phyloP scores from a whole-genome alignment of 2,888 invertebrate species.

The Ennomos fuscantarius region DNA sequence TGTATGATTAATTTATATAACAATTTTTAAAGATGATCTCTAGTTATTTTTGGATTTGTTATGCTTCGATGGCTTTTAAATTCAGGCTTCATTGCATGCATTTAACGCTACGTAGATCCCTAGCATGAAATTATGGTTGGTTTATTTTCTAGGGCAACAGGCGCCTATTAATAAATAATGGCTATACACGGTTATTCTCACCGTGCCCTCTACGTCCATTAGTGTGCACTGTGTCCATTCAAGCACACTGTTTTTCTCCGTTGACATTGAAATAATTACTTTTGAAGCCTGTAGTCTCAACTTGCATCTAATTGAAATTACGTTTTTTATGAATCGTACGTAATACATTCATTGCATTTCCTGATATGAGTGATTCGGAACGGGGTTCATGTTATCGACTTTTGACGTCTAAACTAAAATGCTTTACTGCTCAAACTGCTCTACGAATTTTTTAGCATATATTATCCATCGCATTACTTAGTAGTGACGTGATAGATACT shows the following conservation, averaged over 20 bases:
- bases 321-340: constrained; percentile 10
- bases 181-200: constrained; percentile 70
- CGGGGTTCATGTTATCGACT: too few species aligned
- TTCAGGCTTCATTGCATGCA: constrained; percentile 67
- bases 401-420: too few species aligned
- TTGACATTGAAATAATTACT: constrained; percentile 41
- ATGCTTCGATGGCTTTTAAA: constrained; percentile 25
- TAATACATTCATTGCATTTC: constrained; percentile 2
- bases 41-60: constrained; percentile 29
- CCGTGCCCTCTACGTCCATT: constrained; percentile 60
- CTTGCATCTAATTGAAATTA: constrained; percentile 11
- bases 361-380: neutral
- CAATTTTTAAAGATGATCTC: neutral
- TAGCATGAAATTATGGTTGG: constrained; percentile 73
- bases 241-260: constrained; percentile 51
- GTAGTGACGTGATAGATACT: too few species aligned
- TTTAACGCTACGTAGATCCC: constrained; percentile 71
- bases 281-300: constrained; percentile 20
- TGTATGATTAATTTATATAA: neutral
- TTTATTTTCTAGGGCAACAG: constrained; percentile 78
- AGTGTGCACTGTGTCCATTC: constrained; percentile 61
- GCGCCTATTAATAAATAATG: constrained; percentile 77
- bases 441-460: too few species aligned
- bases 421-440: too few species aligned
- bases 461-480: too few species aligned